Conservation (phyloP, 2,888 invertebrate species). For the Callinectes sapidus region DNA sequence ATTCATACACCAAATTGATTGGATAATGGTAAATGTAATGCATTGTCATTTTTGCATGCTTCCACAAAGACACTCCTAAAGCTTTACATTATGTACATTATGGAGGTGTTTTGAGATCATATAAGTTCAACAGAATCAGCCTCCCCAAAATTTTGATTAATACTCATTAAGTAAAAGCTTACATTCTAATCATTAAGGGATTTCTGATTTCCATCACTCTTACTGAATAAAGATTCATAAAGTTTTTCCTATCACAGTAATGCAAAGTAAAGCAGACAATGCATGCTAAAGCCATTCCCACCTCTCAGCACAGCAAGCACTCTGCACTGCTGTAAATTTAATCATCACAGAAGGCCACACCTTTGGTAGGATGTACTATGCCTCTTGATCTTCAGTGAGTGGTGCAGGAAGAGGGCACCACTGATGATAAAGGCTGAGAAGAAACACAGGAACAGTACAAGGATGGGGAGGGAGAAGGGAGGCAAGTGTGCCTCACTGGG, state of each 20-base stretch:
- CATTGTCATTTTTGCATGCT: background rate
- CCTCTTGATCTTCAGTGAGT: constrained; percentile 52
- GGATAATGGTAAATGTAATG: background rate
- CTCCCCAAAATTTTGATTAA: background rate
- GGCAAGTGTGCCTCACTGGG: background rate
- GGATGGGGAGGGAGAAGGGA: background rate
- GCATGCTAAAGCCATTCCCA: background rate
- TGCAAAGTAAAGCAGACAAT: background rate
- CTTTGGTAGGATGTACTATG: constrained; percentile 64
- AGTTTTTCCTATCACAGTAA: background rate
- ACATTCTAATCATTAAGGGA: background rate
- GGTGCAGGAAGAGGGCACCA: constrained; percentile 52
- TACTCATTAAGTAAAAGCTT: background rate
- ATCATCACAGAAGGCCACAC: constrained; percentile 46
- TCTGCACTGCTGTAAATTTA: background rate
- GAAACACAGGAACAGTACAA: constrained; percentile 42
- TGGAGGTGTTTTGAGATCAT: background rate
- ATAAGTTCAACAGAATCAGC: background rate
- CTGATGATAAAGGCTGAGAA: constrained; percentile 50
- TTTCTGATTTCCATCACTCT: background rate
- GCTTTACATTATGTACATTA: background rate
- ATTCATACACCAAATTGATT: background rate
- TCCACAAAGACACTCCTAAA: background rate
- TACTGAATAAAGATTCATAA: background rate
- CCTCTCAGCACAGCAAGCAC: background rate